Evolutionary conservation across 2,888 invertebrate species (phyloP).

Genomic region (Euproctis similis): DNA sequence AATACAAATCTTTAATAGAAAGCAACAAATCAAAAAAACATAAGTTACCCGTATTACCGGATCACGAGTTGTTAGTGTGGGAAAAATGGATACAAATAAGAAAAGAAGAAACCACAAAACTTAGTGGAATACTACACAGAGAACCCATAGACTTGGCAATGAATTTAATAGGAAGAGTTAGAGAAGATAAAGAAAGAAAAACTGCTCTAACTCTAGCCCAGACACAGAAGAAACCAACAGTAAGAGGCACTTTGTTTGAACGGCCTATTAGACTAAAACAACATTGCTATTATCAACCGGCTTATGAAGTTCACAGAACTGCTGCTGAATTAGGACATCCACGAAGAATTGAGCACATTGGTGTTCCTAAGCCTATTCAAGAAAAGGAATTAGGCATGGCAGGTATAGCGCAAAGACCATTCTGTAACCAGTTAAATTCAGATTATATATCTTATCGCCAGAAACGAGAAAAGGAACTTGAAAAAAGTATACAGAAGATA

Average conservation of each 20-base stretch:
- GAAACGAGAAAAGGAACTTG: constrained; percentile 39
- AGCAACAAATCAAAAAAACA: constrained; percentile 8
- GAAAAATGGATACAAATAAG: constrained; percentile 60
- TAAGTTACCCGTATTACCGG: constrained; percentile 31
- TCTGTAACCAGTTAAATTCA: constrained; percentile 31
- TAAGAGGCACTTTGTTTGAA: constrained; percentile 47
- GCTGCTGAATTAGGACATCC: constrained; percentile 46
- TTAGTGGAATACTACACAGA: constrained; percentile 32
- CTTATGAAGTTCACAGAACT: constrained; percentile 51
- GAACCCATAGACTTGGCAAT: constrained; percentile 50
- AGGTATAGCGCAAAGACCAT: constrained; percentile 32
- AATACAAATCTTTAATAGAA: background rate
- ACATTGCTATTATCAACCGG: constrained; percentile 41
- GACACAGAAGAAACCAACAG: constrained; percentile 31
- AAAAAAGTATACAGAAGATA: constrained; percentile 39
- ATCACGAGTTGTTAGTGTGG: constrained; percentile 50
- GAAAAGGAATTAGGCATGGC: constrained; percentile 44
- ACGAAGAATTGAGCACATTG: constrained; percentile 45
- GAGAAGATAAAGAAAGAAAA: constrained; percentile 54
- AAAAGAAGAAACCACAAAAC: constrained; percentile 39
- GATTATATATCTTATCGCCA: constrained; percentile 41
- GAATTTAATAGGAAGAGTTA: constrained; percentile 44
- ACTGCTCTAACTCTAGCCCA: constrained; percentile 50
- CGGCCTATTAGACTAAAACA: constrained; percentile 46
- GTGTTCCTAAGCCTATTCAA: constrained; percentile 47